Conservation (phyloP, 2,797 vertebrate genomes). For the Cryptoprocta ferox region DNA sequence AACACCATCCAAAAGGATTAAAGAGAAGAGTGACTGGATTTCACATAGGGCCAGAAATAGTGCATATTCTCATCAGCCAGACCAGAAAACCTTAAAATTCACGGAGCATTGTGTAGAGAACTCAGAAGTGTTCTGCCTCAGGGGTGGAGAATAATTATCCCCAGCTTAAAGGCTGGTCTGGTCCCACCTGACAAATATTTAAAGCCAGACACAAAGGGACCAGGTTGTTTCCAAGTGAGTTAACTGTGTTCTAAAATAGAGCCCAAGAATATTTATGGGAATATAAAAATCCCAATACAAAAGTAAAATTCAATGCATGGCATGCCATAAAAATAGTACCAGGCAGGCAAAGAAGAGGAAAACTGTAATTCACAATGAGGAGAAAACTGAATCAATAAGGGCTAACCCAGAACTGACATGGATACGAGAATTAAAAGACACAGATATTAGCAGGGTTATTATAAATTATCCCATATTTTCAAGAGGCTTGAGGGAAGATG, state of each 20-base stretch:
- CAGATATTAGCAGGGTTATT: neutral
- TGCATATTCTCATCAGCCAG: neutral
- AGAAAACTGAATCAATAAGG: slow-evolving; percentile 45
- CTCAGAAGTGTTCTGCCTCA: neutral
- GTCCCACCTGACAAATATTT: neutral
- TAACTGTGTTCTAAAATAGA: neutral
- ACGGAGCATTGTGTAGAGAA: neutral
- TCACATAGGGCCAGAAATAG: neutral
- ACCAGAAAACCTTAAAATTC: neutral
- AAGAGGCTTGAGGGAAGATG: neutral
- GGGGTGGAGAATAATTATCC: neutral
- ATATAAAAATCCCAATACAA: slow-evolving; percentile 1
- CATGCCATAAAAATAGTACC: neutral
- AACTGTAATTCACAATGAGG: slow-evolving; percentile 25
- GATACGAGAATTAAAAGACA: slow-evolving; percentile 46
- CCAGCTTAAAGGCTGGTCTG: neutral
- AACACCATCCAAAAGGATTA: neutral
- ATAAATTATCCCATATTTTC: neutral
- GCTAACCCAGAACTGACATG: slow-evolving; percentile 28
- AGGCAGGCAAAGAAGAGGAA: neutral
- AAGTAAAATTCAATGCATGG: slow-evolving; percentile 10
- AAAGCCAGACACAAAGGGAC: slow-evolving; percentile 22
- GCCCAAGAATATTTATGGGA: neutral
- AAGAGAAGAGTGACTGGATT: neutral
- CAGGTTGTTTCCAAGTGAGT: neutral